A percentile compares a stretch with the other conserved stretches of the same genome.
Evolutionary conservation across 2,797 vertebrate genomes (phyloP).

Genomic region (Chelon auratus): DNA sequence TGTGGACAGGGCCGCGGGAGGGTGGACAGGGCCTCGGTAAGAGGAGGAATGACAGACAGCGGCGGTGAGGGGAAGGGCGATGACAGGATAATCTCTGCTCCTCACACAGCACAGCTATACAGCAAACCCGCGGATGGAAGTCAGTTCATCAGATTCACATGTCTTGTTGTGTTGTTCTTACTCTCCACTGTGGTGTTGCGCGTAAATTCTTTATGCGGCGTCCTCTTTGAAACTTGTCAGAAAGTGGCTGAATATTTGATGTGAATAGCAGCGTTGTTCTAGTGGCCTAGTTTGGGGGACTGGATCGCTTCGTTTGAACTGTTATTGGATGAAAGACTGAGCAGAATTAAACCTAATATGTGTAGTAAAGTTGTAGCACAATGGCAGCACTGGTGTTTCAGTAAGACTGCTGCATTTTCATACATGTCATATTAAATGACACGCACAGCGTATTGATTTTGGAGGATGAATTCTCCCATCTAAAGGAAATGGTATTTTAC

Average conservation of each 20-base stretch:
- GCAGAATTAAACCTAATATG: conserved; percentile 17
- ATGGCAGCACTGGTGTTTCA: background rate
- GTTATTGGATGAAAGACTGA: conserved; percentile 1
- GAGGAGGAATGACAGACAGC: conserved; percentile 41
- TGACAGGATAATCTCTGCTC: conserved; percentile 17
- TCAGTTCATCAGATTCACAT: conserved; percentile 8
- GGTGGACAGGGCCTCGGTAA: conserved; percentile 43
- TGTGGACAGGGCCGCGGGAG: conserved; percentile 46
- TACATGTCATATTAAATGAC: conserved; percentile 43
- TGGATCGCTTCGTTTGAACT: conserved; percentile 35
- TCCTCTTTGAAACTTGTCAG: conserved; percentile 36
- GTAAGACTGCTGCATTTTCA: conserved; percentile 9
- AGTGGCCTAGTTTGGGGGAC: conserved; percentile 52
- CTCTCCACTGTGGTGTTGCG: conserved; percentile 4
- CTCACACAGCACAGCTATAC: background rate
- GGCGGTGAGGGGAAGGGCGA: conserved; percentile 14
- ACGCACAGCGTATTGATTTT: conserved; percentile 33
- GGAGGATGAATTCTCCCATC: conserved; percentile 16
- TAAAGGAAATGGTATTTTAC: background rate
- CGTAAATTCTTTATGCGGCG: conserved; percentile 33
- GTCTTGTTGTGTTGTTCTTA: conserved; percentile 33
- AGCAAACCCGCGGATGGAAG: conserved; percentile 7
- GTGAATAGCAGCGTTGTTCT: conserved; percentile 34
- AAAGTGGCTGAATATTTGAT: conserved; percentile 60
- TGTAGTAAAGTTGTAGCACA: background rate